Evolutionary conservation across 2,113 vertebrate genomes (phyloP), one percentile per base, ranked within the genome.

Genomic region (Chionis minor): DNA sequence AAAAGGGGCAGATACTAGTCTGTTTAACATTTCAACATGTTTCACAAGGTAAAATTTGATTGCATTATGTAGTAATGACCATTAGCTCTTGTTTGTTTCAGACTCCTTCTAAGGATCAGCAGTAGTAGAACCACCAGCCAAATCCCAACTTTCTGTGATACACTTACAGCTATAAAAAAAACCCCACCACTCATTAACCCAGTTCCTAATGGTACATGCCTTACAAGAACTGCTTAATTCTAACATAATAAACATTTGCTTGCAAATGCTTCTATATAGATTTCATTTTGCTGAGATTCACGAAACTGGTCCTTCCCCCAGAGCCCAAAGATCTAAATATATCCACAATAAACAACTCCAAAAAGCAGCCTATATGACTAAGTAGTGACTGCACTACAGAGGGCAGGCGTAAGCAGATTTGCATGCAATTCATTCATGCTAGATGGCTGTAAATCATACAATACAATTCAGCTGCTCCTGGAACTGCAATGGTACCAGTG

Each of bases 391-490:
- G 94, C 94, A 92, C 94, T 95, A 97, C 84, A 97, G 96, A 97
- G 95, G 94, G 96, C 94, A 95, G 93, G 93, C 81, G 44, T 97
- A 97, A 97, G 93, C 97, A 97, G 79, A 96, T 97, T 95, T 93
- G 71, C 81, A 92, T 51, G 92, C 82, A 94, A 91, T 96, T 97
- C 94, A 97, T 97, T 93, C 94, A 97, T 95, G 83, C 88, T 96
- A 78, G 75, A 92, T 80, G 47, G 73, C 82, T 94, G 71, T 44
- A 97, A 95, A 90, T 66, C 79, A 94, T 52, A 92, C 51, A 88
- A 44, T 35, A 86, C 55, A 24, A 47, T 90, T 92, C 74, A 94
- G 73, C 45, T 77, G 91, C 82, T 77, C 67, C 65, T 77, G 45
- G 28, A 94, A 92, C 81, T 91, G 79, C 20, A 63, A 80, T 74